Evolutionary conservation across 1,140 invertebrate species (phyloP).

Genomic region (Notospermus geniculatus): DNA sequence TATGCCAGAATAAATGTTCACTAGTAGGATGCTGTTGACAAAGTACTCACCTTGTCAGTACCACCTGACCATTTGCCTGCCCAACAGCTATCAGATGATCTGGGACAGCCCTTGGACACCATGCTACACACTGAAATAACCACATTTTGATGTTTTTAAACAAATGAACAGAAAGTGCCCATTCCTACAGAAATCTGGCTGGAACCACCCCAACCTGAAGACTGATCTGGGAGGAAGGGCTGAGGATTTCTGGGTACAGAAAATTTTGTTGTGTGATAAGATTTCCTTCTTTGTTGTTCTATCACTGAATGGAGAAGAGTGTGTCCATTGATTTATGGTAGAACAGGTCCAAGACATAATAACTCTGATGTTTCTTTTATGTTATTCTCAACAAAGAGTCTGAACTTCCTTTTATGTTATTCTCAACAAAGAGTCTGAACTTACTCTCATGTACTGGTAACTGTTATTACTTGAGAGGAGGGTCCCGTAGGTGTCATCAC

Average conservation of each 20-base stretch:
- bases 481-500: slow-evolving; percentile 66
- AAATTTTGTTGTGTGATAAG: too few species aligned
- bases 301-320: too few species aligned
- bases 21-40: background rate
- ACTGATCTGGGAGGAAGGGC: background rate
- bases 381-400: background rate
- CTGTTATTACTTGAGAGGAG: slow-evolving; percentile 67
- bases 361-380: too few species aligned
- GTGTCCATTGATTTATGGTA: too few species aligned
- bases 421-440: slow-evolving; percentile 7
- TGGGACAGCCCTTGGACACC: slow-evolving; percentile 68
- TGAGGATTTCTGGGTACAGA: too few species aligned
- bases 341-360: slow-evolving; percentile 3
- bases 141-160: too few species aligned
- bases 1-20: too few species aligned
- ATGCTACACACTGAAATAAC: slow-evolving; percentile 69
- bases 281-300: too few species aligned
- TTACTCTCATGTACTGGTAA: slow-evolving; percentile 60
- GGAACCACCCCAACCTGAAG: too few species aligned
- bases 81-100: slow-evolving; percentile 80
- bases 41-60: slow-evolving; percentile 63
- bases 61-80: slow-evolving; percentile 80
- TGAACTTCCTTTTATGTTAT: slow-evolving; percentile 43
- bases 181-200: too few species aligned
- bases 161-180: too few species aligned